Base-by-base conservation (phyloP, 1,140 invertebrate species). In the Vanessa atalanta region DNA sequence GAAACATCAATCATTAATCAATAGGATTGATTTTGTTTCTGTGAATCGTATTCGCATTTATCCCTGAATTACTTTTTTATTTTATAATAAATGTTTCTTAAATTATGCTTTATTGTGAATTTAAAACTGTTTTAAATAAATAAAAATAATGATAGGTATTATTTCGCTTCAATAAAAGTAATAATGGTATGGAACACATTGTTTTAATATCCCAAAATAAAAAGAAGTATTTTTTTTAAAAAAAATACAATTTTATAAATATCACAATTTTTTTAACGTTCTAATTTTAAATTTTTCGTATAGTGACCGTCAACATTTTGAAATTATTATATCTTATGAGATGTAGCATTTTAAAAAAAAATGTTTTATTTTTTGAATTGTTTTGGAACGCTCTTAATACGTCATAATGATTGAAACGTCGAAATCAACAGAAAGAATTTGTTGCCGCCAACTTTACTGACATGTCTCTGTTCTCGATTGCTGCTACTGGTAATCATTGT, bases 381-480 rank as follows among this genome's bases (percentile, higher is more conserved):
- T 2, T n/a, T 53, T 50, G 13, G 48, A n/a, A 50, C 20, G 47
- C 16, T 57, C 65, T 43, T 68, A 68, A 68, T 57, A 68, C 31
- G 20, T 68, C 16, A 13, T 50, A 57, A 68, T 68, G 53, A 68
- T 60, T 68, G 37, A 68, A 55, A 57, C 51, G 48, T 53, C 65
- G 57, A 47, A 65, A 72, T 75, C 74, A 68, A 72, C 68, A 65
- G 65, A 70, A 63, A 47, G n/a, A 75, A 79, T 77, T 71, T 71
- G 77, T 76, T 64, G n/a, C 31, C 47, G 70, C 66, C 65, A 67
- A 63, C 68, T 79, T 74, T 67, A 76, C 76, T 73, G 72, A 48
- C 37, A 26, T 57, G 31, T 20, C 20, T 20, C 20, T 20, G 20
- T 47, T 26, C 55, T 26, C 4, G 23, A 23, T 60, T 14, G 23